A percentile compares a stretch with the other conserved stretches of the same genome.
Evolutionary conservation across 2,797 vertebrate genomes (phyloP).

Genomic region (Myiotriccus ornatus): DNA sequence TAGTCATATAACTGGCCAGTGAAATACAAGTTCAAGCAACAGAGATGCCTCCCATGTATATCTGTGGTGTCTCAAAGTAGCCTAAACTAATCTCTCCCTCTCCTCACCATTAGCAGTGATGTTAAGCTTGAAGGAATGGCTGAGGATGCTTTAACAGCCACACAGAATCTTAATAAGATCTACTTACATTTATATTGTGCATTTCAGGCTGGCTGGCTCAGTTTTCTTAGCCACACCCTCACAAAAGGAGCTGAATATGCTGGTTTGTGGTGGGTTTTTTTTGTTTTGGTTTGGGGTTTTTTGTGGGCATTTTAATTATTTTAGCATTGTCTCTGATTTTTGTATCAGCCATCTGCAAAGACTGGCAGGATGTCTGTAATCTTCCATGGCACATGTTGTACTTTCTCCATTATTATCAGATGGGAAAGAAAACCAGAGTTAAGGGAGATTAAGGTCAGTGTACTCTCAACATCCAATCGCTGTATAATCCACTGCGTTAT

Average conservation of each 20-base stretch:
- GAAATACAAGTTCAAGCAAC: conserved; percentile 32
- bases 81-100: conserved; percentile 40
- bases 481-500: conserved; percentile 53
- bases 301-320: conserved; percentile 38
- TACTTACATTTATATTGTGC: conserved; percentile 33
- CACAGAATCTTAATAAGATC: conserved; percentile 65
- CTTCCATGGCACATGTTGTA: conserved; percentile 23
- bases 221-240: conserved; percentile 23
- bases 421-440: conserved; percentile 53
- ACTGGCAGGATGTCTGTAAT: conserved; percentile 22
- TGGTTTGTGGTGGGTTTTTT: background rate
- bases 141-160: conserved; percentile 23
- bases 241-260: conserved; percentile 22
- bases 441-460: conserved; percentile 54
- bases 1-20: conserved; percentile 23
- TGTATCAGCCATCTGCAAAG: conserved; percentile 48
- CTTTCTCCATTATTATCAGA: conserved; percentile 54
- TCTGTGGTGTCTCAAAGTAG: conserved; percentile 14
- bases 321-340: conserved; percentile 47
- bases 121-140: background rate
- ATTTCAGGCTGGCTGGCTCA: conserved; percentile 9
- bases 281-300: conserved; percentile 31
- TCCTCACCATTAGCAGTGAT: conserved; percentile 2
- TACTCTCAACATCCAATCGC: conserved; percentile 27
- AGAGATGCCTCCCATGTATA: background rate